phyloP scores from a whole-genome alignment of 2,797 vertebrate genomes.

The Dipus sagitta region DNA sequence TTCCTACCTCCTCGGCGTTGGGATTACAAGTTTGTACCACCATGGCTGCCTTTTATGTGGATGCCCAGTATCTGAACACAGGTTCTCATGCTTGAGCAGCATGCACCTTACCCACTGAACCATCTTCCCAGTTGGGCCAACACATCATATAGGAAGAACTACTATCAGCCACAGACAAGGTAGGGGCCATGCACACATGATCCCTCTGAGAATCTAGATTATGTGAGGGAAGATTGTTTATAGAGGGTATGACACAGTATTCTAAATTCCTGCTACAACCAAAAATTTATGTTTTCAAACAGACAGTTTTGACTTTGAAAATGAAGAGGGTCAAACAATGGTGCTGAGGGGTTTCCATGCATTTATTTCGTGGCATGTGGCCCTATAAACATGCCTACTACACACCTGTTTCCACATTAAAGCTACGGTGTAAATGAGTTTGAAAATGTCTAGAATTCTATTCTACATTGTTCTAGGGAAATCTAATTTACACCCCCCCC shows the following conservation, averaged over 20 bases:
- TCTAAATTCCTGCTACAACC: neutral
- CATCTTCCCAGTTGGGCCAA: too few relatives aligned
- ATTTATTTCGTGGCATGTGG: neutral
- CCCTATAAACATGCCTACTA: neutral
- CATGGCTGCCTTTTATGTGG: too few relatives aligned
- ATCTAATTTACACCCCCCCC: neutral
- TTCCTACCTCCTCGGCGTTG: too few relatives aligned
- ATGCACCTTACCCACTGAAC: too few relatives aligned
- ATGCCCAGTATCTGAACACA: too few relatives aligned
- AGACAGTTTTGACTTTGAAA: neutral
- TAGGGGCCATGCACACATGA: rapidly evolving
- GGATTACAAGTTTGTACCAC: too few relatives aligned
- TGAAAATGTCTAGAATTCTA: neutral
- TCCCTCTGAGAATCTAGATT: neutral
- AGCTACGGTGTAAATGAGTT: neutral
- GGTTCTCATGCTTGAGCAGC: too few relatives aligned
- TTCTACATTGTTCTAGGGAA: neutral
- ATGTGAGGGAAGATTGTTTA: neutral
- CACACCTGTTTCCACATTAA: neutral
- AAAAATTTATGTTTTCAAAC: neutral
- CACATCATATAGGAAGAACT: neutral
- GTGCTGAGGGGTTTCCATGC: neutral
- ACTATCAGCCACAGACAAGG: neutral
- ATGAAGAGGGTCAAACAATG: neutral
- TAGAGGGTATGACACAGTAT: neutral